Percentiles rank a stretch among this genome's conserved stretches.
Conservation (phyloP, 37 sponge, comb jelly and placozoan species). For the Spongia lamella region DNA sequence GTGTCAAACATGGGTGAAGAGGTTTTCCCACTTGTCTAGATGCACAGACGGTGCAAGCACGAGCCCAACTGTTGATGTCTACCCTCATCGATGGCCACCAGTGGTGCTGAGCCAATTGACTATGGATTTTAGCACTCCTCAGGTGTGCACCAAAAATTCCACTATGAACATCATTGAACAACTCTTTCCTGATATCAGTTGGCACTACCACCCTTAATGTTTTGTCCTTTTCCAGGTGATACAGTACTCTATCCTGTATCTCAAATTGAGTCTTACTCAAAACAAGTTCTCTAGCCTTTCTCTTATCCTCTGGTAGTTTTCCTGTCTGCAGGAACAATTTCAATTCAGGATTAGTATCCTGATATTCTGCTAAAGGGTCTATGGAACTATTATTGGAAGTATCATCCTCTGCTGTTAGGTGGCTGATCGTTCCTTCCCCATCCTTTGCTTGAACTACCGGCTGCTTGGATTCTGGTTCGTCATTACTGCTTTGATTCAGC, state of each 20-base stretch:
- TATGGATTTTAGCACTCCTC: constrained; percentile 26
- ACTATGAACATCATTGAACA: constrained; percentile 15
- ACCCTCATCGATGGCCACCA: constrained; percentile 45
- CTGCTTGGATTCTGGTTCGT: too few species aligned
- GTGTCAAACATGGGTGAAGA: too few species aligned
- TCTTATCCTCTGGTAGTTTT: constrained; percentile 2
- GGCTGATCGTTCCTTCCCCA: too few species aligned
- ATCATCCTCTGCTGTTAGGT: too few species aligned
- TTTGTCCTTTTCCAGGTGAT: constrained; percentile 17
- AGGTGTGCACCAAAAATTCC: constrained; percentile 21
- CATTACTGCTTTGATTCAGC: too few species aligned
- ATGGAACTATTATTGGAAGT: too few species aligned
- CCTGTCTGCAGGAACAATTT: neutral
- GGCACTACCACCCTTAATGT: constrained; percentile 10
- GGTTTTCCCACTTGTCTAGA: neutral
- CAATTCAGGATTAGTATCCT: too few species aligned
- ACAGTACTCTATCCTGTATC: constrained; percentile 4
- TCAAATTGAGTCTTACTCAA: neutral
- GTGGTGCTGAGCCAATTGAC: constrained; percentile 17
- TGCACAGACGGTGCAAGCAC: constrained; percentile 29
- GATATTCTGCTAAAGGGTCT: too few species aligned
- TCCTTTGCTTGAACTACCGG: too few species aligned
- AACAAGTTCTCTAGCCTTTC: constrained; percentile 1
- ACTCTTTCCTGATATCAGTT: neutral
- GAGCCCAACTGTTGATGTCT: constrained; percentile 22